These are phyloP conservation scores for Myotis planiceps DNA, from an alignment of 2,797 vertebrate species.

Conservation along the genomic window DNA sequence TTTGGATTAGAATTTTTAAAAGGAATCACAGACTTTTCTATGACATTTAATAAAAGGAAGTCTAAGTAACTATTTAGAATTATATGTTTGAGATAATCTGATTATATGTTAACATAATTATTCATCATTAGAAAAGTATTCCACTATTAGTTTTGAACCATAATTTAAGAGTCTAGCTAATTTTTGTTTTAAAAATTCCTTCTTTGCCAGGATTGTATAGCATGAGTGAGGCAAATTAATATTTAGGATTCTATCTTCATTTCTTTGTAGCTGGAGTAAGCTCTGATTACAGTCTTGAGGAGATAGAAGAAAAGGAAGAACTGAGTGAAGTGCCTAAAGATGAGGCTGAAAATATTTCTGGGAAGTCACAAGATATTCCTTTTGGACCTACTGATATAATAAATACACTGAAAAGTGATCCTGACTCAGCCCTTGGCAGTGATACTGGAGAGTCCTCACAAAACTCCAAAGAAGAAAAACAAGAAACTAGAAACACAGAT, in stretches of 20 bases:
- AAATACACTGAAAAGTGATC: slow-evolving; percentile 81
- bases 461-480: slow-evolving; percentile 88
- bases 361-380: slow-evolving; percentile 80
- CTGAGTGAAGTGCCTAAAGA: slow-evolving; percentile 72
- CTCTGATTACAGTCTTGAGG: slow-evolving; percentile 89
- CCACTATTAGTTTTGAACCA: slow-evolving; percentile 10
- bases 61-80: not conserved
- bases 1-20: not conserved
- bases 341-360: slow-evolving; percentile 73
- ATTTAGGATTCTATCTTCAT: slow-evolving; percentile 63
- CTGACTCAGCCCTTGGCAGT: slow-evolving; percentile 81
- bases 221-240: not conserved
- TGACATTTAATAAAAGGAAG: not conserved
- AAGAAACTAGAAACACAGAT: slow-evolving; percentile 91
- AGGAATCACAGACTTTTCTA: not conserved
- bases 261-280: slow-evolving; percentile 83
- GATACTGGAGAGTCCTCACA: slow-evolving; percentile 80
- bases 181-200: slow-evolving; percentile 40
- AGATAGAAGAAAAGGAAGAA: slow-evolving; percentile 95
- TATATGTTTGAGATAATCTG: not conserved
- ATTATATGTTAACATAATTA: not conserved
- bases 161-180: slow-evolving; percentile 23
- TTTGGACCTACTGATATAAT: slow-evolving; percentile 82
- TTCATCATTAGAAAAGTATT: slow-evolving; percentile 29
- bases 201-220: not conserved